Evolutionary conservation across 2,888 invertebrate species (phyloP).

Genomic region (Stramonita haemastoma): DNA sequence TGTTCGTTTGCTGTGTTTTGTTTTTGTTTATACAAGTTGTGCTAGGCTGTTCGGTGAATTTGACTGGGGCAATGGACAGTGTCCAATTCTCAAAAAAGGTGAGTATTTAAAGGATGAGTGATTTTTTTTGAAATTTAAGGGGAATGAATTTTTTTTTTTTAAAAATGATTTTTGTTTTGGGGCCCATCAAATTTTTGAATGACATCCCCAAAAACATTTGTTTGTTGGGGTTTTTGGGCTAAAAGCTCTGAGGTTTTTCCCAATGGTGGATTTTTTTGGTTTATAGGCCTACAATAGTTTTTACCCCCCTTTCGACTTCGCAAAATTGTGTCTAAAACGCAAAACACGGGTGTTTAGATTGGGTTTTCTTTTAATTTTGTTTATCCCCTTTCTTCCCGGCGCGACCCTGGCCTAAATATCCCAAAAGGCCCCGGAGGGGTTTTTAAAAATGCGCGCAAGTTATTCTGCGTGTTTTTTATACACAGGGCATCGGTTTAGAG

Average conservation of each 20-base stretch:
- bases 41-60: not conserved
- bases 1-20: not conserved
- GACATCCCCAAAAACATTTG: not conserved
- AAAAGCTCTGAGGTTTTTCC: not conserved
- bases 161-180: not conserved
- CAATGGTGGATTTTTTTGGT: not conserved
- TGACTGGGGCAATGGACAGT: conserved; percentile 12
- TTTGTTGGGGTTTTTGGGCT: not conserved
- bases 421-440: too few relatives aligned
- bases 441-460: too few relatives aligned
- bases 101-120: not conserved
- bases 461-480: too few relatives aligned
- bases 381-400: too few relatives aligned
- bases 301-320: too few relatives aligned
- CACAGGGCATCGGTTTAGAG: too few relatives aligned
- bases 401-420: too few relatives aligned
- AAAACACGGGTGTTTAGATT: too few relatives aligned
- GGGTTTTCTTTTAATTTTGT: too few relatives aligned
- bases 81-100: not conserved
- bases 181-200: too few relatives aligned
- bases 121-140: not conserved
- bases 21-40: not conserved
- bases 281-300: not conserved
- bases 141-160: not conserved
- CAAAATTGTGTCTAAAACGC: too few relatives aligned